phyloP scores from a whole-genome alignment of 2,888 invertebrate species.

The Bombylius major region DNA sequence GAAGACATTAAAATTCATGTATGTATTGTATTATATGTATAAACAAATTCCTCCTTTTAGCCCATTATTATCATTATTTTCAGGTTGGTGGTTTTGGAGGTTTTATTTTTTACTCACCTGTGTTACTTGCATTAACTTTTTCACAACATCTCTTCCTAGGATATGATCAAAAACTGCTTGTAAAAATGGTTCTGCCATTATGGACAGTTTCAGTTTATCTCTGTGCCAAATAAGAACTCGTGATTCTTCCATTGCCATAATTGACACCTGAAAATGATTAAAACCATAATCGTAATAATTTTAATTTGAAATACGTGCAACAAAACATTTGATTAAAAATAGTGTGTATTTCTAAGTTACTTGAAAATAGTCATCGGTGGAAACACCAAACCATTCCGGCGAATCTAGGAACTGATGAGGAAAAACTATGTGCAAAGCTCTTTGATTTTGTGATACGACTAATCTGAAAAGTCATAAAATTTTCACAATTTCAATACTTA shows the following conservation, averaged over 20 bases:
- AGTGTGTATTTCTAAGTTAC: slow-evolving; percentile 33
- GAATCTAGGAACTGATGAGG: slow-evolving; percentile 80
- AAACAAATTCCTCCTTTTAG: too few species aligned
- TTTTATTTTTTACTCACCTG: slow-evolving; percentile 23
- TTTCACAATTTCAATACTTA: too few species aligned
- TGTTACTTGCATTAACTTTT: slow-evolving; percentile 71
- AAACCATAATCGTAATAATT: background rate
- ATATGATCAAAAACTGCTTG: slow-evolving; percentile 79
- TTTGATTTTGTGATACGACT: slow-evolving; percentile 72
- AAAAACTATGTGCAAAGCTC: slow-evolving; percentile 73
- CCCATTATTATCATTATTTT: too few species aligned
- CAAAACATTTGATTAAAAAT: too few species aligned
- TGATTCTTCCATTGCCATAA: slow-evolving; percentile 78
- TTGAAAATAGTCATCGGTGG: slow-evolving; percentile 76
- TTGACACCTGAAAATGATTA: slow-evolving; percentile 37
- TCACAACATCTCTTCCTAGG: slow-evolving; percentile 71
- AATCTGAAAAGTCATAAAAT: slow-evolving; percentile 40
- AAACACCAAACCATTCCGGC: slow-evolving; percentile 81
- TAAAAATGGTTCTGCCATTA: slow-evolving; percentile 69
- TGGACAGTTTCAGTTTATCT: slow-evolving; percentile 72
- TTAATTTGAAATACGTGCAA: background rate
- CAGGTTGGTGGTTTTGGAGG: too few species aligned
- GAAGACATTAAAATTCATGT: background rate
- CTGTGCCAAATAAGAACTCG: slow-evolving; percentile 73
- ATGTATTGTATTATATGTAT: too few species aligned